Evolutionary conservation across 1,140 invertebrate genomes (phyloP), one percentile per base, ranked within the genome.

Genomic region (Phortica variegata): DNA sequence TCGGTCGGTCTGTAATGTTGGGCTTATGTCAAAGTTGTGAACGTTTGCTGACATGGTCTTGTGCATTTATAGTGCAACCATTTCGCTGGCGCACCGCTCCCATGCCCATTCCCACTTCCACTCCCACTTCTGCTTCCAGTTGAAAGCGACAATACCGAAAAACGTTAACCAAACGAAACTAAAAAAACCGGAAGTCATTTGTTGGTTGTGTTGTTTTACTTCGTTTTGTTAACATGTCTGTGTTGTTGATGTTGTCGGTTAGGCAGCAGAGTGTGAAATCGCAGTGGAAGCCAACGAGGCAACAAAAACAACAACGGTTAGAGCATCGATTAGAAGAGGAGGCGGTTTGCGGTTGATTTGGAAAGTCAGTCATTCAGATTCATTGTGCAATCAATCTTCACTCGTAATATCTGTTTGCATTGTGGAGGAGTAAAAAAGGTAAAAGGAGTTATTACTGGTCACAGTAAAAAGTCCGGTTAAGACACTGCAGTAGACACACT

Each of bases 211-310:
- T n/a, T n/a, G n/a, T n/a, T n/a, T n/a, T n/a, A n/a, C n/a, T n/a
- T n/a, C n/a, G n/a, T n/a, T n/a, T n/a, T n/a, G n/a, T n/a, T n/a
- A n/a, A n/a, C n/a, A n/a, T n/a, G n/a, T n/a, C n/a, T n/a, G n/a
- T n/a, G n/a, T 36, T 33, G 42, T 20, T 38, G 33, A 32, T 15
- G 40, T 33, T 46, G 58, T 43, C 47, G 49, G 58, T 52, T 49
- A 57, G 46, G 51, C 65, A 68, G 63, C 57, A 60, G 60, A 65
- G 65, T 68, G 63, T 68, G 63, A 68, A 68, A 68, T 68, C 63
- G 63, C 43, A 36, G 16, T 18, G 36, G 13, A 18, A 17, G 6
- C 6, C 3, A 8, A 6, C 17, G 16, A 17, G 16, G 4, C 3
- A 8, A 13, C 9, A 38, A 52, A 29, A 18, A 55, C 56, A 56